Conservation (phyloP, 2,113 vertebrate species). For the Illadopsis cleaveri region DNA sequence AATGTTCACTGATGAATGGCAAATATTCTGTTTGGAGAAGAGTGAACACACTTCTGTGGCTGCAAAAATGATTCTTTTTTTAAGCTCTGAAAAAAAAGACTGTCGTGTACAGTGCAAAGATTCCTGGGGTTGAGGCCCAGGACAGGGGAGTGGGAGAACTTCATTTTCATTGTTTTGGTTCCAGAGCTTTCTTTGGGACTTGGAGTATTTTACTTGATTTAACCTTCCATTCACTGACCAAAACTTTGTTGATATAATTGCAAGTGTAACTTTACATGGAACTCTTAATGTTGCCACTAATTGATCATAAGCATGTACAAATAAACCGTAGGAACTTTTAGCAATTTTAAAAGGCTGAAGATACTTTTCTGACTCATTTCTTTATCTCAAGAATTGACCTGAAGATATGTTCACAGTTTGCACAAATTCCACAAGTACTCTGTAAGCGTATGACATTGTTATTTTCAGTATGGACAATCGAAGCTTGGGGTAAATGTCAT, state of each 20-base stretch:
- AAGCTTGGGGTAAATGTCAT: not conserved
- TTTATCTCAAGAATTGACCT: not conserved
- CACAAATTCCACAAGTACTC: not conserved
- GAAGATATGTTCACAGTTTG: not conserved
- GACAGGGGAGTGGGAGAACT: not conserved
- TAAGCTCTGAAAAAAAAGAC: not conserved
- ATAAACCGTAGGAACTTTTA: not conserved
- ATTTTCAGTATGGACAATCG: fast-evolving
- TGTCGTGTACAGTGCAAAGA: not conserved
- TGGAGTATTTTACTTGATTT: not conserved
- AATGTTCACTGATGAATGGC: slow-evolving; percentile 42
- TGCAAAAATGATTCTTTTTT: not conserved
- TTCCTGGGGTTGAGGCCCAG: not conserved
- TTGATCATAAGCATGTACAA: not conserved
- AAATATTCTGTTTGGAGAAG: not conserved
- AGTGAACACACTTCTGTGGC: not conserved
- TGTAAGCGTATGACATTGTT: not conserved
- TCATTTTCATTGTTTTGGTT: not conserved
- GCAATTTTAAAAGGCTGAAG: not conserved
- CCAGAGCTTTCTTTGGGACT: not conserved
- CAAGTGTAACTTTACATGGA: not conserved
- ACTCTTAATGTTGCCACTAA: not conserved
- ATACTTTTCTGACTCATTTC: not conserved
- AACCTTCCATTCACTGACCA: not conserved
- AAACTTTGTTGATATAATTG: not conserved